phyloP scores from a whole-genome alignment of 2,888 invertebrate species.

The Clunio marinus region DNA sequence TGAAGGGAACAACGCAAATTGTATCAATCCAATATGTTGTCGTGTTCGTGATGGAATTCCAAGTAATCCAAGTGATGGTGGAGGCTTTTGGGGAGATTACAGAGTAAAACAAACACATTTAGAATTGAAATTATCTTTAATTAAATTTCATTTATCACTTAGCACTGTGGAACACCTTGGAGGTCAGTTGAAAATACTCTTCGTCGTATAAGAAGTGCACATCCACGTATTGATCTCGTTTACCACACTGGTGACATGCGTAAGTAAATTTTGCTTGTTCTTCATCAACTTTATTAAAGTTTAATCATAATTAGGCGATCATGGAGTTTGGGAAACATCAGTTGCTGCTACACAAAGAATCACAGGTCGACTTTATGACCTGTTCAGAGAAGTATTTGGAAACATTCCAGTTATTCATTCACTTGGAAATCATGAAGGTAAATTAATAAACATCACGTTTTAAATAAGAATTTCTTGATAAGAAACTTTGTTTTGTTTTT shows the following conservation, averaged over 20 bases:
- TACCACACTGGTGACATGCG: slow-evolving; percentile 84
- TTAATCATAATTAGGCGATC: too few relatives aligned
- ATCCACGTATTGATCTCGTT: slow-evolving; percentile 61
- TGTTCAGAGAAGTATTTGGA: slow-evolving; percentile 57
- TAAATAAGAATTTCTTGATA: too few relatives aligned
- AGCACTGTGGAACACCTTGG: slow-evolving; percentile 71
- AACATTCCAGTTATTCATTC: slow-evolving; percentile 61
- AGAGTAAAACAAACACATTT: too few relatives aligned
- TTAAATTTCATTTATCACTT: too few relatives aligned
- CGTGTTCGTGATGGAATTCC: slow-evolving; percentile 54
- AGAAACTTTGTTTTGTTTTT: too few relatives aligned
- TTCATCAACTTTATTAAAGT: too few relatives aligned
- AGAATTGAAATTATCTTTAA: too few relatives aligned
- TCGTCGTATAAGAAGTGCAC: slow-evolving; percentile 56
- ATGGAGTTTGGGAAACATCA: slow-evolving; percentile 83
- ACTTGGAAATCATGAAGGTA: slow-evolving; percentile 80
- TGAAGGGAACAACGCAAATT: slow-evolving; percentile 63
- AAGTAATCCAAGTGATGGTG: slow-evolving; percentile 45
- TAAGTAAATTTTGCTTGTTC: too few relatives aligned
- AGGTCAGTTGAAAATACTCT: slow-evolving; percentile 65
- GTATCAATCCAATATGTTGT: slow-evolving; percentile 76
- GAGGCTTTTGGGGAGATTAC: slow-evolving; percentile 75
- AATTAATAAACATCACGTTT: too few relatives aligned
- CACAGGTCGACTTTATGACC: slow-evolving; percentile 55
- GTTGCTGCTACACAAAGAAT: slow-evolving; percentile 58